phyloP scores from a whole-genome alignment of 2,113 vertebrate genomes.

The Anarhynchus alexandrinus region DNA sequence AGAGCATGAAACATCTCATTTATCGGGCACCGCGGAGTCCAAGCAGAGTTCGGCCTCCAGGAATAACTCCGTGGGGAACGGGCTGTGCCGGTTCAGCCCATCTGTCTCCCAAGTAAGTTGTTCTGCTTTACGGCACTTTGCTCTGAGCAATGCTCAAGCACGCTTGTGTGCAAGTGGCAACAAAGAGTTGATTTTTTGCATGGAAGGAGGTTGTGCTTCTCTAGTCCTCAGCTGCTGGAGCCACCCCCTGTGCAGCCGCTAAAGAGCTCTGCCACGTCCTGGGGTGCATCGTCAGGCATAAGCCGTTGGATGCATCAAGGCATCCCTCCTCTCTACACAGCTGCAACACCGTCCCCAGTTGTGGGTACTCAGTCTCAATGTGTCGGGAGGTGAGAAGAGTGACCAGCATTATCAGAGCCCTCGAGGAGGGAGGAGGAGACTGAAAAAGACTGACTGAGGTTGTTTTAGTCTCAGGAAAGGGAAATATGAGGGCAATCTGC shows the following conservation, averaged over 20 bases:
- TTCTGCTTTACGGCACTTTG: background rate
- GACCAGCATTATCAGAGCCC: background rate
- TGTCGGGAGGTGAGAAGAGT: background rate
- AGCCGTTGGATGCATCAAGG: background rate
- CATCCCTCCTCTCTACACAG: background rate
- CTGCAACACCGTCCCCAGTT: background rate
- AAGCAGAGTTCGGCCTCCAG: background rate
- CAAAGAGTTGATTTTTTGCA: background rate
- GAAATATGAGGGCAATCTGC: background rate
- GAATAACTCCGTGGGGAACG: background rate
- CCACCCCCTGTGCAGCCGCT: background rate
- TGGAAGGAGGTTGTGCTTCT: background rate
- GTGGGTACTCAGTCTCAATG: background rate
- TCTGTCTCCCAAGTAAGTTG: background rate
- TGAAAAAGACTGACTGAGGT: background rate
- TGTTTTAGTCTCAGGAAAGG: background rate
- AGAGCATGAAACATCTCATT: background rate
- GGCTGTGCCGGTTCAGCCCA: background rate
- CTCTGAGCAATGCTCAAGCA: background rate
- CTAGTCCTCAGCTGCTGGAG: background rate
- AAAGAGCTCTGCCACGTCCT: background rate
- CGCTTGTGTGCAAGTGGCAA: background rate
- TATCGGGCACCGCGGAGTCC: background rate
- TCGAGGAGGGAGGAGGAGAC: background rate
- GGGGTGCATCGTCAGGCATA: background rate